Evolutionary conservation across 1,140 invertebrate species (phyloP).

Genomic region (Hestina assimilis): DNA sequence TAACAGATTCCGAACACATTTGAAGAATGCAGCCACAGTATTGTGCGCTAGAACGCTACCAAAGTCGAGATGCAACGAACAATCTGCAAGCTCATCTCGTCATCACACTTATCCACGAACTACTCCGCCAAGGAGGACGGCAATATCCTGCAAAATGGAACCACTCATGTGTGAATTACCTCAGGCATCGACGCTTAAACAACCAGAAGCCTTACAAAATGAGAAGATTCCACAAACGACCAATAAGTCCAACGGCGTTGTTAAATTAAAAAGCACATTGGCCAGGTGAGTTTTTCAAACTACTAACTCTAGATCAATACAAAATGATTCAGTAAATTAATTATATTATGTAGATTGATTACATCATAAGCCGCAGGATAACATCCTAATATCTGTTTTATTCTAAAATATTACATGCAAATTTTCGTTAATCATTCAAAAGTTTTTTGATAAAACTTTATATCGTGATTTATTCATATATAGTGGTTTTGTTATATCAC

Average conservation of each 20-base stretch:
- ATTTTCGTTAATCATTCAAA: no score
- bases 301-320: no score
- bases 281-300: constrained; percentile 53
- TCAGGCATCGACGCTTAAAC: constrained; percentile 36
- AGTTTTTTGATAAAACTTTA: no score
- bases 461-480: no score
- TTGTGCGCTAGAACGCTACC: constrained; percentile 67
- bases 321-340: no score
- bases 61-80: constrained; percentile 58
- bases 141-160: constrained; percentile 58
- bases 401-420: no score
- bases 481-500: no score
- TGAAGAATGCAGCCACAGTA: constrained; percentile 72
- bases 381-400: no score
- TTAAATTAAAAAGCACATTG: constrained; percentile 57
- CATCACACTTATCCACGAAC: constrained; percentile 74
- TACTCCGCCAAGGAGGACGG: constrained; percentile 53
- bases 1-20: constrained; percentile 64
- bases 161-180: constrained; percentile 46
- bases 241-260: constrained; percentile 43
- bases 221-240: constrained; percentile 34
- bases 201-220: constrained; percentile 35
- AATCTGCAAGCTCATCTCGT: constrained; percentile 38
- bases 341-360: no score
- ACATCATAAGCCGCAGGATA: no score